These are phyloP conservation scores for Camponotus floridanus DNA, from an alignment of 1,140 invertebrate genomes.

Conservation along the genomic window DNA sequence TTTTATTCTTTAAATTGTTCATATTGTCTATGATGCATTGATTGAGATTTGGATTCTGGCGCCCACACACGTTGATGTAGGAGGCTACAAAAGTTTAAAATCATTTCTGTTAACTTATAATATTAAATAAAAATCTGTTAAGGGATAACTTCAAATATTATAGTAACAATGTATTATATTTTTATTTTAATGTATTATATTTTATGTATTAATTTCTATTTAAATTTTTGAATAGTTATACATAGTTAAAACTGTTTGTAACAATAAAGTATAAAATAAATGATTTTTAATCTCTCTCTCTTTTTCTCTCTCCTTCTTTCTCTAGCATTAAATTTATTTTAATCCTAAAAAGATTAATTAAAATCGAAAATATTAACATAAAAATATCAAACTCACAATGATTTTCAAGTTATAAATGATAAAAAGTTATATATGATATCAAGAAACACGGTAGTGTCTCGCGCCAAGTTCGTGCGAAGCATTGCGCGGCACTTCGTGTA, in stretches of 20 bases:
- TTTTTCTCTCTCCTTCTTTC: no score
- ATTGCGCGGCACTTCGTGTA: no score
- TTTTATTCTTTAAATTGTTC: slow-evolving; percentile 84
- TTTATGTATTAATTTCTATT: no score
- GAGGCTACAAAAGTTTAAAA: slow-evolving; percentile 85
- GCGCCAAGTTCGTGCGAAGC: no score
- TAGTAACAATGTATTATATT: not conserved
- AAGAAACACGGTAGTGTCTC: no score
- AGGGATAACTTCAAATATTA: not conserved
- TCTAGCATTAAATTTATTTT: no score
- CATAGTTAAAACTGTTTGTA: no score
- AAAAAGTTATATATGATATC: no score
- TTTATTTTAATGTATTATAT: no score
- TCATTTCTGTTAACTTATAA: not conserved
- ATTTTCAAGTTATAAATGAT: not conserved
- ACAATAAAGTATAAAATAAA: not conserved
- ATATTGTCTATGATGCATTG: slow-evolving; percentile 88
- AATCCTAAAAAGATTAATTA: not conserved
- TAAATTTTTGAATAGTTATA: no score
- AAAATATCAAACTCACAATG: not conserved
- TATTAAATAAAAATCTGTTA: not conserved
- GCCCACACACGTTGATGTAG: slow-evolving; percentile 89
- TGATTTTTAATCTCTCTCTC: not conserved
- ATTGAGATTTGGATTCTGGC: slow-evolving; percentile 87
- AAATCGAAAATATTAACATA: not conserved